Percentiles rank a stretch among this genome's conserved stretches.
Conservation (phyloP, 2,797 vertebrate genomes). For the Channa striata region DNA sequence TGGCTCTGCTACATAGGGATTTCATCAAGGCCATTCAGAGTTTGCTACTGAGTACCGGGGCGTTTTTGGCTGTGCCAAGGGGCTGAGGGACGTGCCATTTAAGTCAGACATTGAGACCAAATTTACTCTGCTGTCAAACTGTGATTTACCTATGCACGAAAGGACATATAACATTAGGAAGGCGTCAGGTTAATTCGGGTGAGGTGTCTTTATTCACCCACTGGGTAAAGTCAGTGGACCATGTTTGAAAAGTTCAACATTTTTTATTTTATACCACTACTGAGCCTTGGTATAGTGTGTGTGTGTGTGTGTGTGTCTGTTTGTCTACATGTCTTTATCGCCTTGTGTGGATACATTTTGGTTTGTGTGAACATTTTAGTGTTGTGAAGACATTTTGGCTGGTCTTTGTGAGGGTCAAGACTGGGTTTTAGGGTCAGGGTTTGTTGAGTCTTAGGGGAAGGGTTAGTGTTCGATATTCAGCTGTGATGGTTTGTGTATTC, state of each 20-base stretch:
- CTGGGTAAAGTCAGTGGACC: constrained; percentile 5
- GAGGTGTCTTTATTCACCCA: constrained; percentile 17
- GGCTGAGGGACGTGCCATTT: constrained; percentile 63
- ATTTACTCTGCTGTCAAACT: constrained; percentile 33
- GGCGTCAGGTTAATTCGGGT: constrained; percentile 13
- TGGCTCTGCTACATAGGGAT: constrained; percentile 72
- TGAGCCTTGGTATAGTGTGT: constrained; percentile 19
- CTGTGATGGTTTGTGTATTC: no score
- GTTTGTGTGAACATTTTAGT: no score
- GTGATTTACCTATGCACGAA: constrained; percentile 41
- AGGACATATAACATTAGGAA: constrained; percentile 29
- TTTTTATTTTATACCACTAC: constrained; percentile 10
- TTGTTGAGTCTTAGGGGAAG: no score
- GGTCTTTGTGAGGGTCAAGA: no score
- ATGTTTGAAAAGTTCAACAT: background rate
- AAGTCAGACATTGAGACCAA: constrained; percentile 31
- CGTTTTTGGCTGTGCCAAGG: constrained; percentile 56
- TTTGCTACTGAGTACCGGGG: constrained; percentile 66
- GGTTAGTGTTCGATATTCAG: no score
- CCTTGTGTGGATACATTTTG: no score
- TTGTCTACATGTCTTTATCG: no score
- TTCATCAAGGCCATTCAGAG: constrained; percentile 83
- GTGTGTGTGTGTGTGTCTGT: no score
- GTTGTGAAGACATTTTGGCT: no score
- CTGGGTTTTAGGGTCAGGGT: no score